A percentile compares a stretch with the other conserved stretches of the same genome.
These are phyloP conservation scores for Pangasianodon hypophthalmus DNA, from an alignment of 2,113 vertebrate genomes.

Conservation along the genomic window DNA sequence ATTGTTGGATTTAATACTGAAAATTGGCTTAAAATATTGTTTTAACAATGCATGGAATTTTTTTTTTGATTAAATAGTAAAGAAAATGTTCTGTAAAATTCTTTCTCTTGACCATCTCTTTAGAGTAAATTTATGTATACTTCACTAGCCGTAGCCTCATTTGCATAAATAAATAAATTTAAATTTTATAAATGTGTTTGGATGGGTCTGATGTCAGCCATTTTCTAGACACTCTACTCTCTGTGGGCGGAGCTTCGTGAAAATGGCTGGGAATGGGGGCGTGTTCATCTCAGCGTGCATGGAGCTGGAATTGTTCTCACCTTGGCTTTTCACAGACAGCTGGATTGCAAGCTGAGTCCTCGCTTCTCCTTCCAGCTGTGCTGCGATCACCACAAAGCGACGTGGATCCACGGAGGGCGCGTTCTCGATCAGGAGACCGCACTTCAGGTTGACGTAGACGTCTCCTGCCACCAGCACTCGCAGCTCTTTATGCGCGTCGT, in stretches of 20 bases:
- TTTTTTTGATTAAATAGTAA: too few species aligned
- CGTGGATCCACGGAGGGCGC: conserved; percentile 69
- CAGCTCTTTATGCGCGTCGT: conserved; percentile 73
- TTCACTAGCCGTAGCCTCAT: too few species aligned
- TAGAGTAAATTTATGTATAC: too few species aligned
- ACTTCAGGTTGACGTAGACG: conserved; percentile 80
- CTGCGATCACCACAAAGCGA: conserved; percentile 76
- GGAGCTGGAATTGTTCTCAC: conserved; percentile 64
- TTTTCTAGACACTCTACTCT: not conserved
- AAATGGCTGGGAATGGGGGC: not conserved
- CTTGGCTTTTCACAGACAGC: conserved; percentile 70
- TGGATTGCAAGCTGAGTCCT: conserved; percentile 79
- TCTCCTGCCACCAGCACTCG: conserved; percentile 82
- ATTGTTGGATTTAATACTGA: too few species aligned
- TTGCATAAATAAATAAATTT: too few species aligned
- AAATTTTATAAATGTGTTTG: too few species aligned
- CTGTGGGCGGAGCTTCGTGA: not conserved
- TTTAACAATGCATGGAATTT: too few species aligned
- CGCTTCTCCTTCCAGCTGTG: conserved; percentile 80
- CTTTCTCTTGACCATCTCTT: too few species aligned
- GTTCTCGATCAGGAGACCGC: conserved; percentile 69
- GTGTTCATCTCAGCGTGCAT: too few species aligned
- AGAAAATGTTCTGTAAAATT: too few species aligned
- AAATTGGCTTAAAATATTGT: too few species aligned
- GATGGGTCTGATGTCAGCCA: too few species aligned